Evolutionary conservation across 2,797 vertebrate species (phyloP), one percentile per base, ranked within the genome.

Genomic region (Cynopterus sphinx): DNA sequence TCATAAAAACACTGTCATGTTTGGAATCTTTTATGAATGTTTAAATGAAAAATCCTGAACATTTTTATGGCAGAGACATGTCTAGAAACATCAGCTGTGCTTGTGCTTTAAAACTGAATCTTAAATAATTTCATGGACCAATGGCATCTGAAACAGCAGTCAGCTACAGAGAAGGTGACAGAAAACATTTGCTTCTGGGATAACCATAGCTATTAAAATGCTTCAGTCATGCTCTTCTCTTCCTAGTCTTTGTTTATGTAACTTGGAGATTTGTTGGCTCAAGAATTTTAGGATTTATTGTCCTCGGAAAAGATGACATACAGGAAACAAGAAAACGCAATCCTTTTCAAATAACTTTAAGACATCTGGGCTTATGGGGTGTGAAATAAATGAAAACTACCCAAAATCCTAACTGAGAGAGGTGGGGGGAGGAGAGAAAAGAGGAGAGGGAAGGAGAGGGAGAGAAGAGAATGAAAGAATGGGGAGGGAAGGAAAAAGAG

Each of bases 311-410:
- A 87, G n/a, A 70, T 46, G 41, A 83, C n/a, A 31, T 82, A 65
- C 79, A 65, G 51, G 65, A 94, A 94, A 67, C 36, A 74, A 91
- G 9, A 93, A 96, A 93, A 88, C 6, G 73, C 41, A 78, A 68
- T 39, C 43, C 13, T 87, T 77, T 70, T 31, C 43, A 82, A 77
- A 21, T 63, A 78, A 43, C 75, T 92, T 65, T 74, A 28, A 77
- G 85, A 86, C 21, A 57, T 78, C 39, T 93, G 39, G 12, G 13
- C 46, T 46, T 12, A 46, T 49, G 21, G 6, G 19, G 22, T 53
- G 24, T 49, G 10, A 33, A 41, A 70, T 53, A 92, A 91, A 91
- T 86, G n/a, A 94, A 81, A 90, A 6, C 26, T 55, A 55, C 31
- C 39, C 33, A 73, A 77, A 90, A 85, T 65, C 63, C 73, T 87